phyloP scores from a whole-genome alignment of 2,113 vertebrate genomes.

The Pitta sordida region DNA sequence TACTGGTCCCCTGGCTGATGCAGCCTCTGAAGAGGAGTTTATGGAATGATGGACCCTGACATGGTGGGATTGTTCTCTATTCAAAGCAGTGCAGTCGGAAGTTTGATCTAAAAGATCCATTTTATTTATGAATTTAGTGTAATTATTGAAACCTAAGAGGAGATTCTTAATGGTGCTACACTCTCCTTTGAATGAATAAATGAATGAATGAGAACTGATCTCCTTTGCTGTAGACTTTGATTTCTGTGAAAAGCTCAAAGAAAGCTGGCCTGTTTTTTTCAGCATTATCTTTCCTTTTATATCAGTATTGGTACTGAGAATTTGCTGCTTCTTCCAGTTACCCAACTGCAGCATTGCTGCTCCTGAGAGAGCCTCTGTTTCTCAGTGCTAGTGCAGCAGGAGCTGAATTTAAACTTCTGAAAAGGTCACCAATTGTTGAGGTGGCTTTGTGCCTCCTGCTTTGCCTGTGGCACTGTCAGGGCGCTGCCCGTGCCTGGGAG shows the following conservation, averaged over 20 bases:
- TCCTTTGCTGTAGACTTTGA: conserved; percentile 71
- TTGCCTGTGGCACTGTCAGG: background rate
- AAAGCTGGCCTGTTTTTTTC: conserved; percentile 57
- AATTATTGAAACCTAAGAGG: conserved; percentile 10
- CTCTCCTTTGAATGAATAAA: conserved; percentile 55
- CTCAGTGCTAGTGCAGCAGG: background rate
- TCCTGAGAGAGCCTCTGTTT: conserved; percentile 53
- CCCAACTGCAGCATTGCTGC: background rate
- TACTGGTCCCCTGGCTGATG: background rate
- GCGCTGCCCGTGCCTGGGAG: rapidly evolving
- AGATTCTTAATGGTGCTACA: conserved; percentile 49
- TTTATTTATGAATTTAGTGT: conserved; percentile 37
- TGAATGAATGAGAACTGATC: conserved; percentile 63
- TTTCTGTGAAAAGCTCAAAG: conserved; percentile 67
- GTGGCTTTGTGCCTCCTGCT: background rate
- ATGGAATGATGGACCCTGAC: background rate
- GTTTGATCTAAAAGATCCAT: background rate
- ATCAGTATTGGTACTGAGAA: conserved; percentile 59
- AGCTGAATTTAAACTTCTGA: background rate
- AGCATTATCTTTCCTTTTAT: conserved; percentile 50
- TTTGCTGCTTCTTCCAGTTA: conserved; percentile 60
- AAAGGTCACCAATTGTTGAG: background rate
- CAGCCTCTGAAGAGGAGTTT: background rate
- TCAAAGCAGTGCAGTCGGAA: background rate
- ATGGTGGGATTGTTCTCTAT: background rate